Evolutionary conservation across 1,140 invertebrate species (phyloP), one percentile per base, ranked within the genome.

Genomic region (Halesus radiatus): DNA sequence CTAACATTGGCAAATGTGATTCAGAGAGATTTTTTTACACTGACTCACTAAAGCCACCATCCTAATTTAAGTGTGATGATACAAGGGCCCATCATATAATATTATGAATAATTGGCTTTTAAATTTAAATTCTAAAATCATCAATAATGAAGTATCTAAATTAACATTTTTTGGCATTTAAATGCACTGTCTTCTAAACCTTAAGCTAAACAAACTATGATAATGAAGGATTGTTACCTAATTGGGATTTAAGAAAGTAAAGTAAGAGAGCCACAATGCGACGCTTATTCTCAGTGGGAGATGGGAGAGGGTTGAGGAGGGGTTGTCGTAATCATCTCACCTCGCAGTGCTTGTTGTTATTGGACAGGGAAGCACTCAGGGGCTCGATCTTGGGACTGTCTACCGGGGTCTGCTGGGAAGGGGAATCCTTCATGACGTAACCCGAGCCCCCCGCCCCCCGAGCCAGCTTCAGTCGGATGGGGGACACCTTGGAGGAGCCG

Each of bases 391-490:
- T 84, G 66, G 85, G 79, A 74, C 84, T 82, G 26, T 85, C 70
- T 77, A 62, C 62, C 16, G 82, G 37, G 32, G 80, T 76, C 10
- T 37, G 62, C n/a, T 84, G 62, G 22, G 80, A 66, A 72, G 80
- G 73, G 32, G 81, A 81, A 73, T 89, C 88, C 83, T 91, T 90
- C 88, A 93, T 93, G 56, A 93, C 90, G 85, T 93, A 93, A 37
- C 90, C 90, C 15, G 91, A 90, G 52, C 95, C 95, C 81, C 95
- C 93, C 22, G 94, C 92, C 83, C 94, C 94, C 52, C 95, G 91
- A 0, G 94, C 92, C 75, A 96, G 87, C 91, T 96, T 97, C 89
- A 97, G 92, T 73, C 94, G 92, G 77, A 97, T 95, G 1, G 95
- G 95, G 37, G 93, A 93, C 56, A 93, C 90, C 88, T 94, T 94